These are phyloP conservation scores for Octomys mimax DNA, from an alignment of 2,797 vertebrate genomes.

Conservation along the genomic window DNA sequence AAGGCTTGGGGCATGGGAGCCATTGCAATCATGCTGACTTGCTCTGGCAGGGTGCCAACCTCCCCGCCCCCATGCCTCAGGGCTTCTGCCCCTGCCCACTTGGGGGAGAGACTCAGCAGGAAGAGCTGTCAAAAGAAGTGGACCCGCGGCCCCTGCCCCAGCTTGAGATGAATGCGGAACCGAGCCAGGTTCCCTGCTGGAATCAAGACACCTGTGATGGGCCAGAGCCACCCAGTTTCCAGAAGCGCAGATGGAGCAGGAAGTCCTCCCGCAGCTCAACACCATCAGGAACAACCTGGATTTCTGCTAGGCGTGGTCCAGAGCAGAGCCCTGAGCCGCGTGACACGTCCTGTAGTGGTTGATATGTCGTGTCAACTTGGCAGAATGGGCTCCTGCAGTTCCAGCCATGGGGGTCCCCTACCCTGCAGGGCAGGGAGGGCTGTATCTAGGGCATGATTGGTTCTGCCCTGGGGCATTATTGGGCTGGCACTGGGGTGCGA, in stretches of 20 bases:
- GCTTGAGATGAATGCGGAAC: fast-evolving
- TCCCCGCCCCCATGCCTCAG: fast-evolving
- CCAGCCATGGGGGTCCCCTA: too few relatives aligned
- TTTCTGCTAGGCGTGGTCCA: background rate
- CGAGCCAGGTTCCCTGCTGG: fast-evolving
- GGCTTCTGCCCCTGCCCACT: fast-evolving
- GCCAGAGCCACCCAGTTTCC: fast-evolving
- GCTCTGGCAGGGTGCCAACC: background rate
- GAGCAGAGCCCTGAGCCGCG: background rate
- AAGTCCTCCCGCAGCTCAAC: fast-evolving
- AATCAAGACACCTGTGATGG: background rate
- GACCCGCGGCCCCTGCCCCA: too few relatives aligned
- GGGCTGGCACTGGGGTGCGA: too few relatives aligned
- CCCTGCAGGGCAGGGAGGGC: too few relatives aligned
- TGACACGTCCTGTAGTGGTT: too few relatives aligned
- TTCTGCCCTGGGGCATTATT: too few relatives aligned
- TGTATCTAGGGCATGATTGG: too few relatives aligned
- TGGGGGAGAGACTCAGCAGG: fast-evolving
- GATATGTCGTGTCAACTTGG: too few relatives aligned
- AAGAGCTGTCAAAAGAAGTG: background rate
- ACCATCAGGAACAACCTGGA: fast-evolving
- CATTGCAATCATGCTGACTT: fast-evolving
- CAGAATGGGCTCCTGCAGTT: too few relatives aligned
- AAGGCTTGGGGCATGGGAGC: fast-evolving
- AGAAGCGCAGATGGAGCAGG: fast-evolving